phyloP scores from a whole-genome alignment of 2,113 vertebrate species.

The Rallus limicola region DNA sequence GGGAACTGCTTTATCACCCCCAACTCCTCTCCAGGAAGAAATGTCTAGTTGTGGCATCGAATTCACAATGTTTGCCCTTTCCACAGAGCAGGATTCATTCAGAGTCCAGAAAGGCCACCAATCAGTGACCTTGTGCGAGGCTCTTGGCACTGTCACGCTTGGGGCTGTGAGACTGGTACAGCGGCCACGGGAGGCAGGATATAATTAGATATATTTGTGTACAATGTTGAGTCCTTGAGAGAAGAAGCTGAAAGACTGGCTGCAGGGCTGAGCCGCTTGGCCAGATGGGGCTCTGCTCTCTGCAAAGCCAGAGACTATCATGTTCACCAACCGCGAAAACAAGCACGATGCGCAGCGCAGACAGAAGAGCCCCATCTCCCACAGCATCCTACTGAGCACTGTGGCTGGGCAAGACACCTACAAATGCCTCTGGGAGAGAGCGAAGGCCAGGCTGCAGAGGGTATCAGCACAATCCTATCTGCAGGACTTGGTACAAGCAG shows the following conservation, averaged over 20 bases:
- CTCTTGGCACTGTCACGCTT: neutral
- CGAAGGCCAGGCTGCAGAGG: neutral
- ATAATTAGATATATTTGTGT: conserved; percentile 63
- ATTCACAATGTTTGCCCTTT: neutral
- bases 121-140: neutral
- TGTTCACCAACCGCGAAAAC: neutral
- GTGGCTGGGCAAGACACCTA: neutral
- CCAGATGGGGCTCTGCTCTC: conserved; percentile 44
- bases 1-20: neutral
- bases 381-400: neutral
- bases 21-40: neutral
- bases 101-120: neutral
- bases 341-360: neutral
- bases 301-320: neutral
- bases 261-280: neutral
- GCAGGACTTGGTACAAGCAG: neutral
- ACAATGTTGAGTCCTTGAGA: conserved; percentile 48
- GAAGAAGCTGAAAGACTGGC: conserved; percentile 39
- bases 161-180: conserved; percentile 1
- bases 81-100: neutral
- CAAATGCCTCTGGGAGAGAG: neutral
- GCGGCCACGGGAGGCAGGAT: conserved; percentile 23
- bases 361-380: neutral
- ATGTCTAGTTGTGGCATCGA: neutral
- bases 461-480: neutral